Percentiles rank a stretch among this genome's conserved stretches.
These are phyloP conservation scores for Aptenodytes forsteri DNA, from an alignment of 2,113 vertebrate genomes.

Conservation along the genomic window DNA sequence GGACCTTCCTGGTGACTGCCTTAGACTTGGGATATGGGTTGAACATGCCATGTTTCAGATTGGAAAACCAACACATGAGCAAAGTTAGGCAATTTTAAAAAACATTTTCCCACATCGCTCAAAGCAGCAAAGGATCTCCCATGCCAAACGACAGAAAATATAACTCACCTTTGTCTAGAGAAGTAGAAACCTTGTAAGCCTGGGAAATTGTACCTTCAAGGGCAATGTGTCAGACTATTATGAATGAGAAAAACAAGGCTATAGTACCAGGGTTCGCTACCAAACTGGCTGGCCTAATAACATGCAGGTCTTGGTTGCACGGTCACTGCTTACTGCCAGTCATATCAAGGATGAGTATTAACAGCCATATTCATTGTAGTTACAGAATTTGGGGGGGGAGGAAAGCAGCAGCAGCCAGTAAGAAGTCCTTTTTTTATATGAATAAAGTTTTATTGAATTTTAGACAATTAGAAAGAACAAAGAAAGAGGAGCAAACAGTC, in stretches of 20 bases:
- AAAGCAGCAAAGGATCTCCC: background rate
- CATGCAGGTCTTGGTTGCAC: background rate
- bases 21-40: background rate
- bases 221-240: background rate
- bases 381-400: background rate
- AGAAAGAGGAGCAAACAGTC: slow-evolving; percentile 75
- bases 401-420: background rate
- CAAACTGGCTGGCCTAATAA: background rate
- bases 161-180: slow-evolving; percentile 11
- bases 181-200: background rate
- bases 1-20: background rate
- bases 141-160: background rate
- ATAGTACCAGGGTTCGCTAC: background rate
- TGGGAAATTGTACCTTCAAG: background rate
- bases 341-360: background rate
- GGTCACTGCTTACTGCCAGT: background rate
- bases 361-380: background rate
- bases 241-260: background rate
- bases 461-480: slow-evolving; percentile 83
- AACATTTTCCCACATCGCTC: background rate
- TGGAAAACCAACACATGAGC: background rate
- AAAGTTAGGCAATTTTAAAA: background rate
- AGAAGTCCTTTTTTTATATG: slow-evolving; percentile 69
- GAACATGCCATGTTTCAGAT: background rate
- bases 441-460: slow-evolving; percentile 83